Conservation (phyloP, 1,140 invertebrate genomes). For the Meloidogyne hapla region DNA sequence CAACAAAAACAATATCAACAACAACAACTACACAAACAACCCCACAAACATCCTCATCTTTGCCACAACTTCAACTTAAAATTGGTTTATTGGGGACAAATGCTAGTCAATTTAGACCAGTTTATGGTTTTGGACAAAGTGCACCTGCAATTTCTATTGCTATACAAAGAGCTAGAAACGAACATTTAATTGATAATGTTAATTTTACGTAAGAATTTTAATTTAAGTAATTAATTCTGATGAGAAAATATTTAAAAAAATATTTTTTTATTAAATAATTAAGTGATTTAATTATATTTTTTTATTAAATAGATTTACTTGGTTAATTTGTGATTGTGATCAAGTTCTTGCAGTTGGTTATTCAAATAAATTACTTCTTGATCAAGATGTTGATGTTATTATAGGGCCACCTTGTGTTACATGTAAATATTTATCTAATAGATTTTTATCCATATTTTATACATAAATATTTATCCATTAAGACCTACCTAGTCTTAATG, state of each 20-base stretch:
- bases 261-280: conserved; percentile 30
- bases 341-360: background rate
- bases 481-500: too few relatives aligned
- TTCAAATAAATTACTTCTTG: conserved; percentile 9
- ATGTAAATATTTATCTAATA: conserved; percentile 4
- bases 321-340: conserved; percentile 17
- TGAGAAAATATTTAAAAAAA: too few relatives aligned
- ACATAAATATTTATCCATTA: too few relatives aligned
- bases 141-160: conserved; percentile 37
- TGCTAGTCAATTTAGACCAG: conserved; percentile 13
- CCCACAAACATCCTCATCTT: background rate
- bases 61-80: conserved; percentile 17
- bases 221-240: background rate
- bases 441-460: too few relatives aligned
- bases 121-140: conserved; percentile 18
- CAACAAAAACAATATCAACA: background rate
- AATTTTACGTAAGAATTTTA: conserved; percentile 26
- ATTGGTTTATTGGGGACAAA: conserved; percentile 46
- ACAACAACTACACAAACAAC: background rate
- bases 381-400: conserved; percentile 13
- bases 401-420: conserved; percentile 12
- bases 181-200: conserved; percentile 24
- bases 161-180: background rate
- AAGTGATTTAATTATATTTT: conserved; percentile 10
- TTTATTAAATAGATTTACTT: conserved; percentile 31